phyloP scores from a whole-genome alignment of 2,888 invertebrate species.

The Drosophila flavopinicola region DNA sequence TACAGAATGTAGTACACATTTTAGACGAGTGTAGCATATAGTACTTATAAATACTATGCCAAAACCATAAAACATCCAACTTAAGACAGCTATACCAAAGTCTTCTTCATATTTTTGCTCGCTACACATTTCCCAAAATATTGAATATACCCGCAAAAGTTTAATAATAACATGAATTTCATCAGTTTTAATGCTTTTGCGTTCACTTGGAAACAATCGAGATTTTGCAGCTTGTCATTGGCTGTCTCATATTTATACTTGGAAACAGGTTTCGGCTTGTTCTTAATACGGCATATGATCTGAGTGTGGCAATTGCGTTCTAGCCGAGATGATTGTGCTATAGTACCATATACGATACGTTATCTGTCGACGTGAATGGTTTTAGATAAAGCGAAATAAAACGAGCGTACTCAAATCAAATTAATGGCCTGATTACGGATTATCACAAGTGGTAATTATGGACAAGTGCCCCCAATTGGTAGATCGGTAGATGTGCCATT shows the following conservation, averaged over 20 bases:
- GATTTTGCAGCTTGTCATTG: slow-evolving; percentile 19
- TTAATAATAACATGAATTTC: slow-evolving; percentile 16
- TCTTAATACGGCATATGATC: slow-evolving; percentile 13
- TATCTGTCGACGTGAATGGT: slow-evolving; percentile 28
- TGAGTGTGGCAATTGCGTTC: slow-evolving; percentile 41
- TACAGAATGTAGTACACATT: too few species aligned
- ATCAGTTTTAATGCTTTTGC: slow-evolving; percentile 8
- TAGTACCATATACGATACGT: slow-evolving; percentile 15
- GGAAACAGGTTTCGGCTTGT: slow-evolving; percentile 35
- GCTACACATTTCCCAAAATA: not conserved
- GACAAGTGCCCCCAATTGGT: slow-evolving; percentile 3
- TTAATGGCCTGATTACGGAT: slow-evolving; percentile 24
- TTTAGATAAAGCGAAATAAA: slow-evolving; percentile 17
- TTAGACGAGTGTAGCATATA: too few species aligned
- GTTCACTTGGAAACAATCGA: slow-evolving; percentile 21
- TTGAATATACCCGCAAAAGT: not conserved
- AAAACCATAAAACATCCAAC: too few species aligned
- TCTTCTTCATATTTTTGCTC: too few species aligned
- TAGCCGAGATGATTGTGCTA: slow-evolving; percentile 15
- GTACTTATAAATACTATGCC: too few species aligned
- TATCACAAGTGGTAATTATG: slow-evolving; percentile 23
- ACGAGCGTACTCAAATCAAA: slow-evolving; percentile 9
- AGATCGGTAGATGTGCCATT: not conserved
- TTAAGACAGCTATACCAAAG: too few species aligned
- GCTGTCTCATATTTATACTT: slow-evolving; percentile 22